Conservation (phyloP, 2,888 invertebrate genomes). For the Magallana nippona region DNA sequence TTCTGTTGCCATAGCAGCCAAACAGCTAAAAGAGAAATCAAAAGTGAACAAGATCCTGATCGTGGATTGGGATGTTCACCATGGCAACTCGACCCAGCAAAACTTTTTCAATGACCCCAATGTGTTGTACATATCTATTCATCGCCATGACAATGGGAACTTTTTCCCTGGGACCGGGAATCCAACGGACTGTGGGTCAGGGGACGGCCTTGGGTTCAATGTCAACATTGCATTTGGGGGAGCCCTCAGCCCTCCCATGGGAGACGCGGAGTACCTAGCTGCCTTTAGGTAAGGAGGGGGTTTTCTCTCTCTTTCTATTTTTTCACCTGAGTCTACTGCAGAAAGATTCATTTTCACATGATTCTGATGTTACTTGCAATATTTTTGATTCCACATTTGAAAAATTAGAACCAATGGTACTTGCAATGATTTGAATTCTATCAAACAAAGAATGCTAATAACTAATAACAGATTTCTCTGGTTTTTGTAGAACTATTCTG, state of each 20-base stretch:
- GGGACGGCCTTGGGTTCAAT: conserved; percentile 94
- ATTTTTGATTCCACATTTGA: too few relatives aligned
- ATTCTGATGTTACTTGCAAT: too few relatives aligned
- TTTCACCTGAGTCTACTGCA: too few relatives aligned
- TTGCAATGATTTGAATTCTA: too few relatives aligned
- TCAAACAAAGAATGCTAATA: too few relatives aligned
- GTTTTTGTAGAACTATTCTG: conserved; percentile 87
- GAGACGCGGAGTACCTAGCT: conserved; percentile 96
- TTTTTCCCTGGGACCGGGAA: conserved; percentile 99
- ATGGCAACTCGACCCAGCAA: conserved; percentile 99
- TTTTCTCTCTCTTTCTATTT: background rate
- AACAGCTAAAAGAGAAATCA: conserved; percentile 90
- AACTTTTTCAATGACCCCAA: conserved; percentile 97
- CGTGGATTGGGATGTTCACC: conserved; percentile 99
- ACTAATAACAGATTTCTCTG: background rate
- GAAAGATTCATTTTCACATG: too few relatives aligned
- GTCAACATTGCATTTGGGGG: conserved; percentile 98
- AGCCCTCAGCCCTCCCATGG: conserved; percentile 92
- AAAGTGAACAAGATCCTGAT: conserved; percentile 94
- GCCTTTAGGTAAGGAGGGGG: conserved; percentile 85
- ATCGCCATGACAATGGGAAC: conserved; percentile 99
- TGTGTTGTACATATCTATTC: conserved; percentile 97
- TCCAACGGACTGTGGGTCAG: conserved; percentile 93
- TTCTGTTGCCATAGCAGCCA: conserved; percentile 96
- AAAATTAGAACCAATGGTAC: too few relatives aligned